Conservation (phyloP, 92 coral and sea anemone genomes). For the Galaxea fascicularis region DNA sequence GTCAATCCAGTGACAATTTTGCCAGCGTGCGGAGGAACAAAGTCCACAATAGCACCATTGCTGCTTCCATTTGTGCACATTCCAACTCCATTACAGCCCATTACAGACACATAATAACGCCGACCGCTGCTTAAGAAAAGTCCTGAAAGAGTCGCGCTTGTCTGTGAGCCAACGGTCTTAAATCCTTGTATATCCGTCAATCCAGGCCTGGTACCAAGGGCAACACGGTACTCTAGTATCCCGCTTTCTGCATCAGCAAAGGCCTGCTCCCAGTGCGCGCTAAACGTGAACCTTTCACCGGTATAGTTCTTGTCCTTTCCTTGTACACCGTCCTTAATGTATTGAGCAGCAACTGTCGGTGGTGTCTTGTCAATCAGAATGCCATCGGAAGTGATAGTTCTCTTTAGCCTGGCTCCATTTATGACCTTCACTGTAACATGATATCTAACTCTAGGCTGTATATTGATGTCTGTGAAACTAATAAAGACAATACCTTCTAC, state of each 20-base stretch:
- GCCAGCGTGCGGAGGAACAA: conserved; percentile 90
- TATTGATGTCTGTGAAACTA: conserved; percentile 50
- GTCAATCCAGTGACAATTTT: conserved; percentile 76
- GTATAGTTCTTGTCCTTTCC: conserved; percentile 84
- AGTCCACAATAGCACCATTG: conserved; percentile 93
- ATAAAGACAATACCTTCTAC: conserved; percentile 67
- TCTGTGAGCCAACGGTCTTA: conserved; percentile 70
- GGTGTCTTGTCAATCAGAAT: conserved; percentile 86
- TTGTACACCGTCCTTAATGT: conserved; percentile 82
- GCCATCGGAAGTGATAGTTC: conserved; percentile 87
- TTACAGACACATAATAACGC: conserved; percentile 80
- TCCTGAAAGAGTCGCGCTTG: conserved; percentile 71
- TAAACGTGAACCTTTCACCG: conserved; percentile 78
- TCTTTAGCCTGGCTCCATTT: conserved; percentile 77
- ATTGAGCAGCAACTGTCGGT: conserved; percentile 83
- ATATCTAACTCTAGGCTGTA: conserved; percentile 78
- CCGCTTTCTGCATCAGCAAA: conserved; percentile 94
- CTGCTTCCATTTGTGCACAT: conserved; percentile 96
- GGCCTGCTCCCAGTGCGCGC: conserved; percentile 96
- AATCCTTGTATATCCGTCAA: conserved; percentile 62
- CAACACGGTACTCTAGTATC: conserved; percentile 83
- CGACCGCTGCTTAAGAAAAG: conserved; percentile 81
- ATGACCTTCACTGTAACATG: conserved; percentile 91
- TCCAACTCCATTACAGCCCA: conserved; percentile 93
- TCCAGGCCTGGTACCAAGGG: conserved; percentile 85